A percentile compares a stretch with the other conserved stretches of the same genome.
Conservation (phyloP, 2,797 vertebrate species). For the Gila robusta region DNA sequence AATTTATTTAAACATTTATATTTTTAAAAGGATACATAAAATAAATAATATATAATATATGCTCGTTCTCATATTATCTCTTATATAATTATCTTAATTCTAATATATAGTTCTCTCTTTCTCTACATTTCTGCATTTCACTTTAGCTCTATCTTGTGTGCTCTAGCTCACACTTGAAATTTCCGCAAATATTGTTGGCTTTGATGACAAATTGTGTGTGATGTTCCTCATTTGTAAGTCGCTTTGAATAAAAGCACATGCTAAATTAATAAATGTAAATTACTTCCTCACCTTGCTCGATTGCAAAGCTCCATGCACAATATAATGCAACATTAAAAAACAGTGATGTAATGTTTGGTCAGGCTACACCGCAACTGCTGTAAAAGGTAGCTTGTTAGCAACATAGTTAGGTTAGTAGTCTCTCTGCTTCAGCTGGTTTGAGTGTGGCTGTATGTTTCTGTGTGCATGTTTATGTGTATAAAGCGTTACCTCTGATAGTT, state of each 20-base stretch:
- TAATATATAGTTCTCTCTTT: neutral
- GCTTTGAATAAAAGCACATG: neutral
- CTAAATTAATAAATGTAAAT: neutral
- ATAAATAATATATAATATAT: no score
- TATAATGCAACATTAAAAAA: neutral
- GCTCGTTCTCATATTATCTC: neutral
- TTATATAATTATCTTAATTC: neutral
- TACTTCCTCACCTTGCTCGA: neutral
- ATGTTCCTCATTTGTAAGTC: neutral
- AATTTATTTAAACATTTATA: no score
- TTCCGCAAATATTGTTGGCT: neutral
- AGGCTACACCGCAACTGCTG: neutral
- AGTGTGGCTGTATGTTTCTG: neutral
- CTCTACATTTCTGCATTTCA: neutral
- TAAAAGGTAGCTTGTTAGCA: neutral
- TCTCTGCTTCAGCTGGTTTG: neutral
- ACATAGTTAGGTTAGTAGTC: neutral
- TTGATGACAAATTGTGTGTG: neutral
- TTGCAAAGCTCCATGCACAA: neutral
- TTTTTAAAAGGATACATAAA: no score
- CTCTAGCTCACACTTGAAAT: neutral
- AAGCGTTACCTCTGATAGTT: constrained; percentile 82
- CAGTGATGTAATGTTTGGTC: neutral
- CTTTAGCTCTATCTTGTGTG: neutral
- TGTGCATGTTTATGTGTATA: neutral